Evolutionary conservation across 2,888 invertebrate species (phyloP).

Genomic region (Hipparchia semele): DNA sequence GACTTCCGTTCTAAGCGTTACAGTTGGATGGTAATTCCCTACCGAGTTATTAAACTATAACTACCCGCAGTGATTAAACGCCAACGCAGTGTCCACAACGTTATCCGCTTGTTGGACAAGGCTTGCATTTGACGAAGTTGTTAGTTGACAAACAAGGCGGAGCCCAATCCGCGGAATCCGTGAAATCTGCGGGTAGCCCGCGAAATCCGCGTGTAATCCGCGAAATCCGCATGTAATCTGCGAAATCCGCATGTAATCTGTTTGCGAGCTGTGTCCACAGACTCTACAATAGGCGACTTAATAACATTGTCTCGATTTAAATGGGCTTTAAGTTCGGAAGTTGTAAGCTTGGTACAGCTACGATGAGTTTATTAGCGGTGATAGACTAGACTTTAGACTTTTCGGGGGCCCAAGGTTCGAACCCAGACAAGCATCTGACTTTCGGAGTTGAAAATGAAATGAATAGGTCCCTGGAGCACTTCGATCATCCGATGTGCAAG

Average conservation of each 20-base stretch:
- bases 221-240: conserved; percentile 22
- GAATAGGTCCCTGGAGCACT: too few species aligned
- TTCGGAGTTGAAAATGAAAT: too few species aligned
- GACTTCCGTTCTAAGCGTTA: too few species aligned
- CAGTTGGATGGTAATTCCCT: too few species aligned
- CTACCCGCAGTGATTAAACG: not conserved
- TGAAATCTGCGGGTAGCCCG: conserved; percentile 19
- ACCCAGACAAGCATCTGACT: too few species aligned
- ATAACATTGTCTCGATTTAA: conserved; percentile 28
- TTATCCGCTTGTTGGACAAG: not conserved
- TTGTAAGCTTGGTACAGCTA: conserved; percentile 22
- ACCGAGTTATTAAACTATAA: not conserved
- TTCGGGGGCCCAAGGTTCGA: too few species aligned
- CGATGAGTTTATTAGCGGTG: not conserved
- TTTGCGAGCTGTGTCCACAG: conserved; percentile 22
- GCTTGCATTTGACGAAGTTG: conserved; percentile 19
- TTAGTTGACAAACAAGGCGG: conserved; percentile 28
- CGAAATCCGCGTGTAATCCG: conserved; percentile 20
- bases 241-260: conserved; percentile 33
- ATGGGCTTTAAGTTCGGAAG: conserved; percentile 31
- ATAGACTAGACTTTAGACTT: not conserved
- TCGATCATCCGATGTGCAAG: too few species aligned
- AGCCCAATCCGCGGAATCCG: not conserved
- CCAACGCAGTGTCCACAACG: not conserved
- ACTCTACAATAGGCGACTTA: conserved; percentile 11